Conservation (phyloP, 30 jellyfish, hydroid and myxozoan genomes). For the Sanderia malayensis region DNA sequence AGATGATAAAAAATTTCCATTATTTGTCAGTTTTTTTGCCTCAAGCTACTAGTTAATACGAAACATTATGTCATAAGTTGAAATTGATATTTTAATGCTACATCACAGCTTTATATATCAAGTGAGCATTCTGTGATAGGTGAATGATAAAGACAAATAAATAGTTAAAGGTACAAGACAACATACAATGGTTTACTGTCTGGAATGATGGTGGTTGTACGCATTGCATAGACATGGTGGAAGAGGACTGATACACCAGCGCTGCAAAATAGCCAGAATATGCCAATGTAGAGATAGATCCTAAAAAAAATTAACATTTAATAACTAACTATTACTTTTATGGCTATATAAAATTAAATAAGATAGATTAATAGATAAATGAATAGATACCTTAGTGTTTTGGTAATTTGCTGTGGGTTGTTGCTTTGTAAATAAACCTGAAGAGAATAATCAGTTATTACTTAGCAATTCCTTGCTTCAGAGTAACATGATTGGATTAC, state of each 20-base stretch:
- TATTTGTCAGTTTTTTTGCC: no score
- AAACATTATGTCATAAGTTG: no score
- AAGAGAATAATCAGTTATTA: background rate
- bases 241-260: slow-evolving; percentile 46
- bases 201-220: slow-evolving; percentile 49
- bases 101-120: no score
- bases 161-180: no score
- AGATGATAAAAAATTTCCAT: no score
- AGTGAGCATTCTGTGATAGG: no score
- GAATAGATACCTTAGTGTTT: slow-evolving; percentile 78
- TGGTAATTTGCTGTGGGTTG: slow-evolving; percentile 72
- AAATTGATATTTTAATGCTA: no score
- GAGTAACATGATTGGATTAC: background rate
- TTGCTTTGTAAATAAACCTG: slow-evolving; percentile 89
- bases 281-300: slow-evolving; percentile 56
- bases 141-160: no score
- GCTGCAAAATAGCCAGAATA: slow-evolving; percentile 61
- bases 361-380: no score
- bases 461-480: background rate
- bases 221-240: slow-evolving; percentile 68
- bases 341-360: no score
- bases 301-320: slow-evolving; percentile 50
- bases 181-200: slow-evolving; percentile 40
- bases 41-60: no score
- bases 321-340: no score